Percentiles rank a stretch among this genome's conserved stretches.
phyloP scores from a whole-genome alignment of 2,888 invertebrate genomes.

The Pyrgus malvae region DNA sequence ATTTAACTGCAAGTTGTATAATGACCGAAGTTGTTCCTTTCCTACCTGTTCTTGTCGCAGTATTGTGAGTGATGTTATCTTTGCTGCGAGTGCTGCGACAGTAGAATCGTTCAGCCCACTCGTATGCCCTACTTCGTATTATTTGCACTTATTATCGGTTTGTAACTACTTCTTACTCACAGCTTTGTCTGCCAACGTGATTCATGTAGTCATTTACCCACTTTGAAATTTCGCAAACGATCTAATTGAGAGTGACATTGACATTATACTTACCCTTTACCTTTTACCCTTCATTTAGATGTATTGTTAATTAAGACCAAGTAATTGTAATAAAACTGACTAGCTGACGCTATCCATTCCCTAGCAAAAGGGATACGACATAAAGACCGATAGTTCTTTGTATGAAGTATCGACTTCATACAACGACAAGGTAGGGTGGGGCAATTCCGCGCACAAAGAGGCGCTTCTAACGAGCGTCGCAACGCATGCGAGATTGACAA shows the following conservation, averaged over 20 bases:
- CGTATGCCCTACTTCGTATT: conserved; percentile 20
- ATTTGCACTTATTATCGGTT: conserved; percentile 21
- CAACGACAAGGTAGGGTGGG: no score
- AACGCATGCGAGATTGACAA: no score
- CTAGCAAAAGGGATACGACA: no score
- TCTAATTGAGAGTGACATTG: conserved; percentile 20
- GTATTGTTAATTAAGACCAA: no score
- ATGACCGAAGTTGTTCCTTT: conserved; percentile 35
- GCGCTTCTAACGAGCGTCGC: no score
- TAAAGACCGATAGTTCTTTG: no score
- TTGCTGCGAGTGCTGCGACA: conserved; percentile 14
- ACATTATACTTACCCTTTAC: neutral
- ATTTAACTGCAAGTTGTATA: conserved; percentile 35
- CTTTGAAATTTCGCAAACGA: conserved; percentile 6
- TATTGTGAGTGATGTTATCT: conserved; percentile 23
- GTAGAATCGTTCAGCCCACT: conserved; percentile 24
- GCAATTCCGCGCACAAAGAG: no score
- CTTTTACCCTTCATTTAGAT: no score
- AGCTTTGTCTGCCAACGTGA: conserved; percentile 13
- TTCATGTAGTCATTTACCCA: conserved; percentile 16
- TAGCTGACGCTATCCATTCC: no score
- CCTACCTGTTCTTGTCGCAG: conserved; percentile 5
- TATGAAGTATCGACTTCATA: no score
- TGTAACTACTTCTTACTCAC: conserved; percentile 20
- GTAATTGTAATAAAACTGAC: no score